A percentile compares a stretch with the other conserved stretches of the same genome.
phyloP scores from a whole-genome alignment of 1,140 invertebrate species.

The Eciton burchellii region DNA sequence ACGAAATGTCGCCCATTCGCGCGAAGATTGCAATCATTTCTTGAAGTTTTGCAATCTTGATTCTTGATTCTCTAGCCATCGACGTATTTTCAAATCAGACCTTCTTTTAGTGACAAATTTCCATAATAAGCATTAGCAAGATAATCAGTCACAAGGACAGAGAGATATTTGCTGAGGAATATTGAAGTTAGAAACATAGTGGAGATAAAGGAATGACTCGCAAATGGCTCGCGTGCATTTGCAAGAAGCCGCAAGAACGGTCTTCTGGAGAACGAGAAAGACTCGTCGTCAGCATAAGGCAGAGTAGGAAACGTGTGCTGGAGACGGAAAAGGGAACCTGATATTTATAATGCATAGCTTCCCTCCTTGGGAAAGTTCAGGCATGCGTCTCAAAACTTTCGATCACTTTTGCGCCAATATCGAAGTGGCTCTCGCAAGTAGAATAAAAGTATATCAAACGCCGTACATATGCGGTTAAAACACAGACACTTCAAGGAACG shows the following conservation, averaged over 20 bases:
- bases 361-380: slow-evolving; percentile 78
- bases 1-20: neutral
- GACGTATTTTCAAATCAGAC: neutral
- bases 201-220: neutral
- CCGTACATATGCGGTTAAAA: slow-evolving; percentile 13
- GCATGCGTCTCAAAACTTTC: slow-evolving; percentile 81
- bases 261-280: slow-evolving; percentile 25
- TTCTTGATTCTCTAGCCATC: neutral
- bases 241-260: neutral
- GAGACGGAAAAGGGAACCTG: slow-evolving; percentile 61
- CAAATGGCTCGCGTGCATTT: neutral
- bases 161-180: no score
- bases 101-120: neutral
- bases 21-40: no score
- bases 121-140: neutral
- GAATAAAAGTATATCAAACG: slow-evolving; percentile 71
- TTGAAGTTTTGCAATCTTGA: no score
- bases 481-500: neutral
- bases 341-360: slow-evolving; percentile 82
- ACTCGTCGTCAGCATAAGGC: slow-evolving; percentile 13
- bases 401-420: slow-evolving; percentile 74
- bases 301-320: slow-evolving; percentile 28
- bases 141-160: neutral
- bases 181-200: neutral
- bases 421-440: slow-evolving; percentile 76